phyloP scores from a whole-genome alignment of 2,888 invertebrate species.

The Leucophenga maculata region DNA sequence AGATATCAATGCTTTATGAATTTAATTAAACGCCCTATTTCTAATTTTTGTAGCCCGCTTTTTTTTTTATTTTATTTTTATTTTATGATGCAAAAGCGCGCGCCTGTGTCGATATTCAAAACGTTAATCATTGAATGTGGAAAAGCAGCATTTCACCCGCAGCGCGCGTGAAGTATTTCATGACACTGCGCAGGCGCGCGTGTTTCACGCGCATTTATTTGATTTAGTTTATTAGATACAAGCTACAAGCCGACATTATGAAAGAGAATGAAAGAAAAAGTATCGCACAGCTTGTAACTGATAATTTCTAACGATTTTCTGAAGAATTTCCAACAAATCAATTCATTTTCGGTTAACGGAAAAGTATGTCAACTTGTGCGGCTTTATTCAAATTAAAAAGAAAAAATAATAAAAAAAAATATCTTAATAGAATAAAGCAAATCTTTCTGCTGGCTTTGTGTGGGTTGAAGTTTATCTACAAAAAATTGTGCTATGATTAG shows the following conservation, averaged over 20 bases:
- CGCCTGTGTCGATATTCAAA: constrained; percentile 6
- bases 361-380: constrained; percentile 24
- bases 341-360: constrained; percentile 8
- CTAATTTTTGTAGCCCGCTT: neutral
- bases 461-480: neutral
- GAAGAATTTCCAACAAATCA: neutral
- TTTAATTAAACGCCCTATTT: constrained; percentile 13
- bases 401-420: neutral
- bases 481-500: neutral
- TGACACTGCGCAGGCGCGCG: constrained; percentile 9
- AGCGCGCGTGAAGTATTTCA: neutral
- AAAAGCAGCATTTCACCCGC: neutral
- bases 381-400: constrained; percentile 7
- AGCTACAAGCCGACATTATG: neutral
- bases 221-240: constrained; percentile 3
- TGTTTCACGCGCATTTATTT: constrained; percentile 7
- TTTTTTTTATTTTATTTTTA: neutral
- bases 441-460: constrained; percentile 2
- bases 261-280: neutral
- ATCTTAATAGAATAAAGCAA: too few species aligned
- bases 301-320: neutral
- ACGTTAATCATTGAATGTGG: neutral
- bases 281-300: neutral
- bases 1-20: constrained; percentile 20
- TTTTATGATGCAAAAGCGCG: constrained; percentile 9